Percentiles rank a stretch among this genome's conserved stretches.
These are phyloP conservation scores for Carollia perspicillata DNA, from an alignment of 2,113 vertebrate species.

Conservation along the genomic window DNA sequence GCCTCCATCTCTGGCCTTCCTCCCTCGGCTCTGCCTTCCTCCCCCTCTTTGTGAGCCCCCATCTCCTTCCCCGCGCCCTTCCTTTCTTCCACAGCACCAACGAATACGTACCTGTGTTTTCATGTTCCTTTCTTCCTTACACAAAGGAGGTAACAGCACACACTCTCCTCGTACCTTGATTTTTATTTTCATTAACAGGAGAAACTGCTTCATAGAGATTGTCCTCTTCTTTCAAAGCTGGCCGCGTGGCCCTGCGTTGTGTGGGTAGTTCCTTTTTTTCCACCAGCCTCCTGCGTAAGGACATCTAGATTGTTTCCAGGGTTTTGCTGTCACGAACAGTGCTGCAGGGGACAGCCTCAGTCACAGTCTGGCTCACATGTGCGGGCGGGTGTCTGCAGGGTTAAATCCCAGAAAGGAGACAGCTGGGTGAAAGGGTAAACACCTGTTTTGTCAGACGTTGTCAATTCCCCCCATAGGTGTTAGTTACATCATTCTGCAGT, in stretches of 20 bases:
- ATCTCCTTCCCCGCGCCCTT: rapidly evolving
- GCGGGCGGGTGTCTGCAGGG: neutral
- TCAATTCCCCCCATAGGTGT: too few species aligned
- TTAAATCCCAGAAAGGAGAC: neutral
- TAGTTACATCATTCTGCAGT: neutral
- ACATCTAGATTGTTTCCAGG: neutral
- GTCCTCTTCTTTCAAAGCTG: neutral
- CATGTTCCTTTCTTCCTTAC: neutral
- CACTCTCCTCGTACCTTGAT: neutral
- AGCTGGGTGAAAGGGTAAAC: neutral
- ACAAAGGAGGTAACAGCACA: neutral
- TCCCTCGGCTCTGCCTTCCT: neutral
- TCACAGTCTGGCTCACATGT: neutral
- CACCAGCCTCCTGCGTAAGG: neutral
- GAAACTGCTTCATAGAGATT: neutral
- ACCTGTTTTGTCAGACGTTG: neutral
- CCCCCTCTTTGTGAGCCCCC: too few species aligned
- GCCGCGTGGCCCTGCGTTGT: rapidly evolving
- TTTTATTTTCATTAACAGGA: neutral
- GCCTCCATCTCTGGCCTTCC: neutral
- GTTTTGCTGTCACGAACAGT: neutral
- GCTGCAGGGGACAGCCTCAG: neutral
- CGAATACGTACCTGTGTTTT: neutral
- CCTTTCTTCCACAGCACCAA: neutral
- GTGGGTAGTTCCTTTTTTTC: too few species aligned